Conservation (phyloP, 2,797 vertebrate species). For the Meda fulgida region DNA sequence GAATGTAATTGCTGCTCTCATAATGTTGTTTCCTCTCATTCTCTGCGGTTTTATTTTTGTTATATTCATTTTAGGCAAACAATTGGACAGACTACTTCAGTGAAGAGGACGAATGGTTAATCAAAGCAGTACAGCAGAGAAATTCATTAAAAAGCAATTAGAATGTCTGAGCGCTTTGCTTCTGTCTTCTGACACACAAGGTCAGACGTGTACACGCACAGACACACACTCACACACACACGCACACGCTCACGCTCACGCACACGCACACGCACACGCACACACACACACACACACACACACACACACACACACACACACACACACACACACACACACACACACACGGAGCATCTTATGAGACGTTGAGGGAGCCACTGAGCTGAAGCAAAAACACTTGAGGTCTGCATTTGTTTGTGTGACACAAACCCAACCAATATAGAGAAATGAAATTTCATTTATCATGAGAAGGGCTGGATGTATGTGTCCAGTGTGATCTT, state of each 20-base stretch:
- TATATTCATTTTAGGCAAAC: conserved; percentile 48
- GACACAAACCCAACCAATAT: conserved; percentile 8
- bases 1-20: conserved; percentile 12
- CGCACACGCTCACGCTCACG: neutral
- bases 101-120: conserved; percentile 70
- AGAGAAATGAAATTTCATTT: neutral
- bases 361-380: neutral
- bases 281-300: conserved; percentile 38
- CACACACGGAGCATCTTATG: neutral
- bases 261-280: conserved; percentile 36
- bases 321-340: conserved; percentile 35
- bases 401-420: conserved; percentile 27
- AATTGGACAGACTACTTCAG: conserved; percentile 66
- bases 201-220: conserved; percentile 43
- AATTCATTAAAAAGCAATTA: conserved; percentile 77
- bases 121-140: conserved; percentile 67
- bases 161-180: conserved; percentile 66
- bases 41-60: neutral
- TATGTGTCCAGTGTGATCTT: conserved; percentile 19
- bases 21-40: neutral
- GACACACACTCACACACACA: neutral
- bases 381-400: conserved; percentile 18
- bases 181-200: conserved; percentile 56
- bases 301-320: conserved; percentile 27
- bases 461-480: neutral